Evolutionary conservation across 2,888 invertebrate species (phyloP).

Genomic region (Diarsia rubi): DNA sequence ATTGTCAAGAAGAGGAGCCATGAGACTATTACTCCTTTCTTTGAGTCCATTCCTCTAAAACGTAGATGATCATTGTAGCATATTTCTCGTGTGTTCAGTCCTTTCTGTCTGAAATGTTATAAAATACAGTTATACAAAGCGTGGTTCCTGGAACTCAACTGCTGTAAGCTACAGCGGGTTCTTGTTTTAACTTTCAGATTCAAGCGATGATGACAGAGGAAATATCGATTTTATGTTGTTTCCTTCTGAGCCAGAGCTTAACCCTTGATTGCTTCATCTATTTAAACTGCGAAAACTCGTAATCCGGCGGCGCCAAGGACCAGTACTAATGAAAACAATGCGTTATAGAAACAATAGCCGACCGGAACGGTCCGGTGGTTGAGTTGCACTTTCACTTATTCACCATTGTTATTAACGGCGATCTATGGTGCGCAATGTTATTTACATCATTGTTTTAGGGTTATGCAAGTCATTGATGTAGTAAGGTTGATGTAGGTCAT

Average conservation of each 20-base stretch:
- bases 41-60: slow-evolving; percentile 84
- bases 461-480: slow-evolving; percentile 78
- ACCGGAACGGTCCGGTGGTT: slow-evolving; percentile 83
- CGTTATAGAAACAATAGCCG: slow-evolving; percentile 84
- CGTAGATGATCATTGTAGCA: slow-evolving; percentile 86
- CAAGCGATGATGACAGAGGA: background rate
- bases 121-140: background rate
- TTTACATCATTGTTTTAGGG: slow-evolving; percentile 78
- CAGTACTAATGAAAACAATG: slow-evolving; percentile 85
- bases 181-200: background rate
- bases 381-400: slow-evolving; percentile 87
- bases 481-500: slow-evolving; percentile 60
- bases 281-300: slow-evolving; percentile 51
- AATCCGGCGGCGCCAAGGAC: slow-evolving; percentile 85
- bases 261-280: slow-evolving; percentile 56
- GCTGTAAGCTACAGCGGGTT: background rate
- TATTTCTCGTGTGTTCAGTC: slow-evolving; percentile 59
- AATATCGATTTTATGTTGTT: slow-evolving; percentile 6
- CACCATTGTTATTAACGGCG: slow-evolving; percentile 85
- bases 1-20: slow-evolving; percentile 78
- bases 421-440: slow-evolving; percentile 76
- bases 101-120: slow-evolving; percentile 61
- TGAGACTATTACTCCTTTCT: slow-evolving; percentile 78
- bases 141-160: background rate
- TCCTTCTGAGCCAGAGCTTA: slow-evolving; percentile 13